Evolutionary conservation across 2,888 invertebrate species (phyloP), one percentile per base, ranked within the genome.

Genomic region (Tholera decimalis): DNA sequence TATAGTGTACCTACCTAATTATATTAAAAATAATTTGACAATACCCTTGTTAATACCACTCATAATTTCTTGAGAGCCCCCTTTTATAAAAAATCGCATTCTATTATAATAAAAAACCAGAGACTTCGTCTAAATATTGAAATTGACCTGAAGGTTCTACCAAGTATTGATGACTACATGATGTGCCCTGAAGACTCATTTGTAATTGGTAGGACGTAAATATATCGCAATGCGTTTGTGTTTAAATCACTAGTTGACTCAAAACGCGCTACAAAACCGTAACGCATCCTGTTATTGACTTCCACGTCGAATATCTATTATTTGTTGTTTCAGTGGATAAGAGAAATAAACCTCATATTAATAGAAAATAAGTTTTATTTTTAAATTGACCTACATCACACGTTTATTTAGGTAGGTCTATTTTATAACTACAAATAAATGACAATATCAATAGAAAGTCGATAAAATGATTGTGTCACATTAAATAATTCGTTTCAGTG

Each of bases 321-420:
- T 65, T 82, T 83, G 64, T 73, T 78, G 78, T 81, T 85, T 73
- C 77, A 79, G 82, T 77, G 74, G 79, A 64, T 63, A 69, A 76
- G 66, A 70, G 83, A 80, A 63, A 66, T 68, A 56, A 72, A 70
- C 61, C 59, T 73, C 62, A 71, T 63, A 72, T 72, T 82, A 79
- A 81, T 88, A 87, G 82, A 82, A 71, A 76, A 77, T 89, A 89
- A 88, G 86, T 86, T 89, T 87, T 59, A 76, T 79, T 88, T n/a
- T 86, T 73, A 79, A 82, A 77, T 79, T 69, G 83, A 87, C 83
- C 81, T 86, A 84, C 77, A 77, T 73, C 62, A 74, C 64, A 54
- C 73, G 35, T 65, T 83, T 68, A 80, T 76, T 70, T 72, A 79
- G 60, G 79, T 84, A 89, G 87, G 85, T 83, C 81, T 84, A 80